phyloP scores from a whole-genome alignment of 1,140 invertebrate species.

The Leptestheria dahalacensis region DNA sequence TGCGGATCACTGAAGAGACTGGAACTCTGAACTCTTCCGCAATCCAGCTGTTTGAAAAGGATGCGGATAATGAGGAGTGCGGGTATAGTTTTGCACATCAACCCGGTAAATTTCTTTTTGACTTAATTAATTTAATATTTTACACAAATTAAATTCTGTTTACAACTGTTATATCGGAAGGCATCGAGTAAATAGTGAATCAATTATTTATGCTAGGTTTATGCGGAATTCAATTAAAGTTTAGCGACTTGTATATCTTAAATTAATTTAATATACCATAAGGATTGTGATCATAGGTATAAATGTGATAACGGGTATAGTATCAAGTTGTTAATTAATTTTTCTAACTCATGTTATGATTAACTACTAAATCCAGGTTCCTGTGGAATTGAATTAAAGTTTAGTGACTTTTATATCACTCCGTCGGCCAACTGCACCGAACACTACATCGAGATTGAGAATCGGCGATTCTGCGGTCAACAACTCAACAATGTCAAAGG shows the following conservation, averaged over 20 bases:
- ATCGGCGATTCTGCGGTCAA: constrained; percentile 9
- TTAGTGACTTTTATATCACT: constrained; percentile 5
- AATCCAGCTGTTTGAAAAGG: not conserved
- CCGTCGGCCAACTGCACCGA: constrained; percentile 7
- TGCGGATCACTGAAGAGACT: not conserved
- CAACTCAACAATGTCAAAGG: constrained; percentile 3
- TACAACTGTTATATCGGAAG: no score
- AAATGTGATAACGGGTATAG: no score
- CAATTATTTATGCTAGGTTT: no score
- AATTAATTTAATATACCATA: not conserved
- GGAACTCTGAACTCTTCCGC: not conserved
- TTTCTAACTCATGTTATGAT: not conserved
- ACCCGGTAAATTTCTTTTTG: no score
- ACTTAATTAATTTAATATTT: no score
- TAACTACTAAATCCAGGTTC: not conserved
- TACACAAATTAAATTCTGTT: no score
- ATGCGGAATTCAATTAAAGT: no score
- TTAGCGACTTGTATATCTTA: not conserved
- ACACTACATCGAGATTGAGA: constrained; percentile 6
- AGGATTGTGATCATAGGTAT: no score
- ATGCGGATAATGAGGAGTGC: not conserved
- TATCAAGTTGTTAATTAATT: no score
- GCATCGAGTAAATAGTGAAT: no score
- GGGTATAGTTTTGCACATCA: not conserved
- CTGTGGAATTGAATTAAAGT: constrained; percentile 7